Evolutionary conservation across 2,797 vertebrate species (phyloP).

Genomic region (Ctenosaura bakeri): DNA sequence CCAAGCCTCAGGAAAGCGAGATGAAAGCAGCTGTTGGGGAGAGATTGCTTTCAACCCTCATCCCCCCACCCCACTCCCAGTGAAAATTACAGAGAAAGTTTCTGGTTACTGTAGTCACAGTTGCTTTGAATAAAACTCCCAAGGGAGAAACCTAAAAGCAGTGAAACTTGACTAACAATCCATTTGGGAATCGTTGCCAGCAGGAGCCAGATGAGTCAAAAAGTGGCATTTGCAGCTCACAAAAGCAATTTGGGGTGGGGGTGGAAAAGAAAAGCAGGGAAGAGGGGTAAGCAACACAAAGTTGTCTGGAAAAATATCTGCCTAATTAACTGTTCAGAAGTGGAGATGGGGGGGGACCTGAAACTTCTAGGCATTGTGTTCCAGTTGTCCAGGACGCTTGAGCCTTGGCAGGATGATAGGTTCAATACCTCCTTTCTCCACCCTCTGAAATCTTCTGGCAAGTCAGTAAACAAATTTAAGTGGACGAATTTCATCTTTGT

Average conservation of each 20-base stretch:
- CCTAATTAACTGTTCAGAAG: not conserved
- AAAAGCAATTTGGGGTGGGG: conserved; percentile 4
- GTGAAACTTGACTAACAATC: conserved; percentile 21
- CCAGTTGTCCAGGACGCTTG: not conserved
- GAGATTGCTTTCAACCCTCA: not conserved
- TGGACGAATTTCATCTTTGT: not conserved
- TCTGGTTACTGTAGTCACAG: not conserved
- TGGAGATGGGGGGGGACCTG: too few species aligned
- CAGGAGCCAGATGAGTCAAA: conserved; percentile 5
- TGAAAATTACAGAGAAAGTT: not conserved
- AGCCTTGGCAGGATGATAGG: too few species aligned
- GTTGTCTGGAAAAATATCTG: not conserved
- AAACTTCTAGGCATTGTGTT: too few species aligned
- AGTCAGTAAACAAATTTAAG: too few species aligned
- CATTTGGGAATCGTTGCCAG: conserved; percentile 14
- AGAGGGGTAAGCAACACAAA: not conserved
- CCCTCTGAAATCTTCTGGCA: not conserved
- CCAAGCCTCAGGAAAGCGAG: accelerated
- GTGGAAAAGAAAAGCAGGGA: not conserved
- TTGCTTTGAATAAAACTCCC: conserved; percentile 11
- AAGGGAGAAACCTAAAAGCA: conserved; percentile 28
- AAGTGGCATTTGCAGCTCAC: conserved; percentile 8
- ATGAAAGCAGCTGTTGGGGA: not conserved
- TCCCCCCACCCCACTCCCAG: not conserved
- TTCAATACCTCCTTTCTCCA: too few species aligned